A percentile compares a stretch with the other conserved stretches of the same genome.
phyloP scores from a whole-genome alignment of 2,113 vertebrate genomes.

The Nannospalax galili region DNA sequence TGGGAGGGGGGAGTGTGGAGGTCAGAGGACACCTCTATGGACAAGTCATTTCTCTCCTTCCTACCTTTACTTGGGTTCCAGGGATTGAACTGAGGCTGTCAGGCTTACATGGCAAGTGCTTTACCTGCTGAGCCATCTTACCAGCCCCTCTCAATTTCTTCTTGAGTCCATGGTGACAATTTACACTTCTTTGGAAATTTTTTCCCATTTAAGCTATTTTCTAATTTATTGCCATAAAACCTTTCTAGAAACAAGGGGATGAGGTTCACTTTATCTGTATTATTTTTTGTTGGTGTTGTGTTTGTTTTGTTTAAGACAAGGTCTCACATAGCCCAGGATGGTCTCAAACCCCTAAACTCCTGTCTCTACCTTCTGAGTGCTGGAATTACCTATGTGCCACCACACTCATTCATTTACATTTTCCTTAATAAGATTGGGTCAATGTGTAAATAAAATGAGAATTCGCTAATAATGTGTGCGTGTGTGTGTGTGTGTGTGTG shows the following conservation, averaged over 20 bases:
- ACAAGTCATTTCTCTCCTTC: not conserved
- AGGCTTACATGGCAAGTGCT: not conserved
- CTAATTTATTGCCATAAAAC: not conserved
- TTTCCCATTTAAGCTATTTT: constrained; percentile 42
- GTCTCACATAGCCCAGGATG: not conserved
- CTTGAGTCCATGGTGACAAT: not conserved
- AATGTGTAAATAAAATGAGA: not conserved
- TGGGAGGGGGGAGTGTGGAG: not conserved
- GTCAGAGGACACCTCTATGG: not conserved
- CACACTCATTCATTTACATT: not conserved
- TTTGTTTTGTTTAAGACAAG: not conserved
- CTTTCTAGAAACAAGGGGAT: not conserved
- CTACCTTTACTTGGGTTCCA: not conserved
- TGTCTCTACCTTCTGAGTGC: not conserved
- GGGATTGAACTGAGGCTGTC: not conserved
- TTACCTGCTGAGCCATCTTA: not conserved
- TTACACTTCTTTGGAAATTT: not conserved
- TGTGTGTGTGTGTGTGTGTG: not conserved
- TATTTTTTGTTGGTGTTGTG: not conserved
- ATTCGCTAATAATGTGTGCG: not conserved
- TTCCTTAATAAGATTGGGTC: not conserved
- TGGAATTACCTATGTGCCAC: not conserved
- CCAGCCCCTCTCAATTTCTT: not conserved
- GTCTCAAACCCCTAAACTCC: not conserved
- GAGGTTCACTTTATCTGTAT: not conserved